Conservation (phyloP, 2,113 vertebrate genomes). For the Microcebus tavaratra region DNA sequence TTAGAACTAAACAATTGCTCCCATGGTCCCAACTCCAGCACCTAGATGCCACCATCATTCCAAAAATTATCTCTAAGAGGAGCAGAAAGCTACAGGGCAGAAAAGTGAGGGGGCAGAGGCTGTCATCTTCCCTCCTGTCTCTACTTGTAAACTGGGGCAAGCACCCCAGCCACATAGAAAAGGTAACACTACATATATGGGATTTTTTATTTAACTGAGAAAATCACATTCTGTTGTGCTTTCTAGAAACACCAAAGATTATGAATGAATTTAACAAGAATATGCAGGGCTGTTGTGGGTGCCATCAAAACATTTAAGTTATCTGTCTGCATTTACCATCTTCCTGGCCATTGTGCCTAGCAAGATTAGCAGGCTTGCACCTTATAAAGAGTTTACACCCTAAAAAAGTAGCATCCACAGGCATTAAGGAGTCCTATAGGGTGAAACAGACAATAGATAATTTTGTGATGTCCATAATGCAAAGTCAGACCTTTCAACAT, state of each 20-base stretch:
- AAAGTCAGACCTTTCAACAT: background rate
- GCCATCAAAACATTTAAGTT: background rate
- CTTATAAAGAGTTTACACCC: background rate
- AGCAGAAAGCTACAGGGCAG: background rate
- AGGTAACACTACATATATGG: background rate
- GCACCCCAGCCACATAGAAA: background rate
- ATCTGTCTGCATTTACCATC: background rate
- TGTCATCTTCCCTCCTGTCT: background rate
- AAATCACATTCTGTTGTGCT: background rate
- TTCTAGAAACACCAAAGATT: background rate
- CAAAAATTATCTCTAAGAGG: background rate
- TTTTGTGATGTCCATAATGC: background rate
- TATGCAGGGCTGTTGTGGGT: background rate
- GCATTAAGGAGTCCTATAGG: background rate
- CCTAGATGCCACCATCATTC: too few relatives aligned
- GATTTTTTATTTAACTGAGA: background rate
- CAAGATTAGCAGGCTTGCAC: background rate
- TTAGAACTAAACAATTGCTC: background rate
- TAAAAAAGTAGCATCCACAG: background rate
- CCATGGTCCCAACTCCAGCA: background rate
- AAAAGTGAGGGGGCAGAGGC: rapidly evolving
- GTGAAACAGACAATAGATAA: background rate
- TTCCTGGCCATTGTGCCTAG: background rate
- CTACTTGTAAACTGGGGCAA: background rate
- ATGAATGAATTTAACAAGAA: background rate